These are phyloP conservation scores for Elgonia sp. DNA, from an alignment of 2,888 invertebrate genomes.

Conservation along the genomic window DNA sequence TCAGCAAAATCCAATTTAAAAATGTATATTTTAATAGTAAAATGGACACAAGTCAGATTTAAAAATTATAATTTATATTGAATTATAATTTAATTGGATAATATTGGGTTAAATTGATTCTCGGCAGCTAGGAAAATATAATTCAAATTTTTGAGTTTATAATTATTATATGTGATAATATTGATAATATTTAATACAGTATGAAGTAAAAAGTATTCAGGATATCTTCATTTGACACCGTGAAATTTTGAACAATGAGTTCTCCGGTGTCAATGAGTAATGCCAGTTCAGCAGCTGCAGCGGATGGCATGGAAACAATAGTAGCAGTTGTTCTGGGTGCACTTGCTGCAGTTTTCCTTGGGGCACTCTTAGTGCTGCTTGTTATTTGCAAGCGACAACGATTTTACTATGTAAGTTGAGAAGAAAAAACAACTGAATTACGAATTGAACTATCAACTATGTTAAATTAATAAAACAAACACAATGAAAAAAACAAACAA, in stretches of 20 bases:
- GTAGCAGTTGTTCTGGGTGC: conserved; percentile 91
- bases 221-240: conserved; percentile 39
- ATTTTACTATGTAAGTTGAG: conserved; percentile 85
- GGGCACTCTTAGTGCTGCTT: conserved; percentile 90
- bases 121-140: too few relatives aligned
- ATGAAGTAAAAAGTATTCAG: background rate
- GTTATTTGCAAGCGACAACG: conserved; percentile 89
- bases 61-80: too few relatives aligned
- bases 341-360: conserved; percentile 90
- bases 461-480: too few relatives aligned
- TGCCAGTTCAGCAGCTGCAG: conserved; percentile 79
- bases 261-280: conserved; percentile 84
- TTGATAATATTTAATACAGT: background rate
- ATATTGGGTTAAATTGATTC: too few relatives aligned
- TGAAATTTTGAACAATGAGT: conserved; percentile 81
- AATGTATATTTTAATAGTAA: too few relatives aligned
- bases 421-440: background rate
- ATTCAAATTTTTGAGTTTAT: too few relatives aligned
- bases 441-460: too few relatives aligned
- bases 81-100: too few relatives aligned
- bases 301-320: conserved; percentile 89
- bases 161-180: too few relatives aligned
- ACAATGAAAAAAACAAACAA: too few relatives aligned
- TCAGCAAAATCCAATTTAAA: too few relatives aligned
- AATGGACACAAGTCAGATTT: too few relatives aligned